phyloP scores from a whole-genome alignment of 1,140 invertebrate genomes.

The Trinorchestia longiramus region DNA sequence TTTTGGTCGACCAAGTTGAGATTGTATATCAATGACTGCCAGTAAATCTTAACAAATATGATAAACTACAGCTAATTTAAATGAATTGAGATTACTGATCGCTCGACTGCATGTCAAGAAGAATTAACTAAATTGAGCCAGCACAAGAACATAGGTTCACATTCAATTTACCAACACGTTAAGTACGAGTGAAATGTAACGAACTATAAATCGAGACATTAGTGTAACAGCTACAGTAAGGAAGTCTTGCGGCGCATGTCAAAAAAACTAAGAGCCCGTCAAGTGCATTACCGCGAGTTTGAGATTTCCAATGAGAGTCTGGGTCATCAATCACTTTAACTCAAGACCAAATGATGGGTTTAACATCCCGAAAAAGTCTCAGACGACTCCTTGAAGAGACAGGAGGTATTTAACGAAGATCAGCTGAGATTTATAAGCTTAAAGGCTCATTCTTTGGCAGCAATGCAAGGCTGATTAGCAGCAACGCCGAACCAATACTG shows the following conservation, averaged over 20 bases:
- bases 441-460: slow-evolving; percentile 50
- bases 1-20: neutral
- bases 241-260: neutral
- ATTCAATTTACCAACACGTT: neutral
- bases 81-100: neutral
- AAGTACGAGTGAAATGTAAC: neutral
- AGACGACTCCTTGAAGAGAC: neutral
- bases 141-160: neutral
- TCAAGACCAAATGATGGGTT: slow-evolving; percentile 42
- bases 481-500: slow-evolving; percentile 18
- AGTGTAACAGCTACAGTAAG: neutral
- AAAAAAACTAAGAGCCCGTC: neutral
- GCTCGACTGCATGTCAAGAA: neutral
- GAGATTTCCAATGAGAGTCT: neutral
- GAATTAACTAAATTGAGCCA: neutral
- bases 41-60: neutral
- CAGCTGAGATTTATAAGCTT: slow-evolving; percentile 13
- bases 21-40: neutral
- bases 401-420: slow-evolving; percentile 28
- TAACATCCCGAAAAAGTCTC: neutral
- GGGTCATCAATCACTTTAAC: slow-evolving; percentile 31
- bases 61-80: neutral
- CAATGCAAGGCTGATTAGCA: slow-evolving; percentile 16
- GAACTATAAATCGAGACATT: neutral
- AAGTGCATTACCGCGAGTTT: neutral